Evolutionary conservation across 2,797 vertebrate species (phyloP).

Genomic region (Anas bahamensis): DNA sequence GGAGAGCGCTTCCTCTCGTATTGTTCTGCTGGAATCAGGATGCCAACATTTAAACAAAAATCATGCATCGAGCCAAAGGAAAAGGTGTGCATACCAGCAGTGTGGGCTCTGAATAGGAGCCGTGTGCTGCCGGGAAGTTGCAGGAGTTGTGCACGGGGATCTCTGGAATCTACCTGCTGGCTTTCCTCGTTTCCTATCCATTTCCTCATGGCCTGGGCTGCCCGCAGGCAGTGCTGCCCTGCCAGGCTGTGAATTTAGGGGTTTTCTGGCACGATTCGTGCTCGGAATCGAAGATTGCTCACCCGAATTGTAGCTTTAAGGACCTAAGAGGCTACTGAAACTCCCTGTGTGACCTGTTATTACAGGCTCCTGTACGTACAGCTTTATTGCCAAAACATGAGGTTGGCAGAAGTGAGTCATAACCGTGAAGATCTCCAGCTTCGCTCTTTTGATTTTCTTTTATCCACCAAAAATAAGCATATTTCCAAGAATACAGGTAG

Average conservation of each 20-base stretch:
- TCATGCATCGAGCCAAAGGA: neutral
- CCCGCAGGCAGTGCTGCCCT: rapidly evolving
- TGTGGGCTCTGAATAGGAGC: neutral
- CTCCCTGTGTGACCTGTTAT: slow-evolving; percentile 19
- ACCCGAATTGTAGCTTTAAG: neutral
- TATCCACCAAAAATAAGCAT: slow-evolving; percentile 52
- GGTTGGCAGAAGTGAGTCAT: slow-evolving; percentile 56
- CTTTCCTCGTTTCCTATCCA: rapidly evolving
- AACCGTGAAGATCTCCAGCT: slow-evolving; percentile 25
- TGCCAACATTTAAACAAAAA: neutral
- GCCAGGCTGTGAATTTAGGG: neutral
- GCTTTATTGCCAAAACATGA: slow-evolving; percentile 54
- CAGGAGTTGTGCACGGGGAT: neutral
- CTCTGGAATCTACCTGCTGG: neutral
- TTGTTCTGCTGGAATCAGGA: neutral
- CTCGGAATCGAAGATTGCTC: neutral
- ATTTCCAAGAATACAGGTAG: slow-evolving; percentile 57
- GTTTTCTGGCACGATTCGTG: neutral
- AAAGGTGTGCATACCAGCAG: neutral
- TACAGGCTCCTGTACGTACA: slow-evolving; percentile 38
- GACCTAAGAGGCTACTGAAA: neutral
- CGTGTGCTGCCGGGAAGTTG: rapidly evolving
- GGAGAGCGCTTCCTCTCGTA: neutral
- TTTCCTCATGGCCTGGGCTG: neutral
- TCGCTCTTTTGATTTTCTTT: slow-evolving; percentile 48